Base-by-base conservation (phyloP, 2,888 invertebrate species). In the Atethmia centrago region DNA sequence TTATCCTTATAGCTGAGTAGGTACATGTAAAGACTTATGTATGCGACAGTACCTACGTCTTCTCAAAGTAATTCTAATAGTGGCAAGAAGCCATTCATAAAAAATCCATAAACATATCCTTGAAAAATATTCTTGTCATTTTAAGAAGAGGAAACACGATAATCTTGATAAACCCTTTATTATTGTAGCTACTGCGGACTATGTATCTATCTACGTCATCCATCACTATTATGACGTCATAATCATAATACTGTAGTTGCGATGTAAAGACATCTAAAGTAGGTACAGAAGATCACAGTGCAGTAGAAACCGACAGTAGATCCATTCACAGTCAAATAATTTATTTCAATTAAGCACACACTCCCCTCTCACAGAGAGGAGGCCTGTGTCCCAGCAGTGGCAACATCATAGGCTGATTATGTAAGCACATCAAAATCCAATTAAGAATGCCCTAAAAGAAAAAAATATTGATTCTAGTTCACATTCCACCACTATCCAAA, bases 91-190 rank as follows among this genome's bases (percentile, higher is more conserved):
- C 14, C 40, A 64, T 83, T 79, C 21, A 65, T 36, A 83, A 83
- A 71, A 56, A 55, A 51, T 72, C 80, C 84, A 83, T 49, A 0
- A 40, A 36, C 28, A 16, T 25, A 42, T 56, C 70, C 74, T 84
- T 68, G 67, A 56, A 14, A 64, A 19, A 19, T 51, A 14, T 59
- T 47, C 55, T 51, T 74, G 70, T 68, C 42, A 68, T 70, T 80
- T 59, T 73, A 47, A 70, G 49, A 31, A 51, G n/a, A 67, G 74
- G 59, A 74, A 84, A 74, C 69, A 36, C n/a, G 45, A 12, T 64
- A 74, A 80, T 81, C 84, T 80, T 80, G 70, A 80, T 80, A 80
- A 74, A 67, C 56, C 45, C 47, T 66, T 59, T 58, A 65, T 61
- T 40, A 67, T 59, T 63, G 51, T 64, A 56, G 51, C 25, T 71